Evolutionary conservation across 2,888 invertebrate species (phyloP).

Genomic region (Rhagonycha fulva): DNA sequence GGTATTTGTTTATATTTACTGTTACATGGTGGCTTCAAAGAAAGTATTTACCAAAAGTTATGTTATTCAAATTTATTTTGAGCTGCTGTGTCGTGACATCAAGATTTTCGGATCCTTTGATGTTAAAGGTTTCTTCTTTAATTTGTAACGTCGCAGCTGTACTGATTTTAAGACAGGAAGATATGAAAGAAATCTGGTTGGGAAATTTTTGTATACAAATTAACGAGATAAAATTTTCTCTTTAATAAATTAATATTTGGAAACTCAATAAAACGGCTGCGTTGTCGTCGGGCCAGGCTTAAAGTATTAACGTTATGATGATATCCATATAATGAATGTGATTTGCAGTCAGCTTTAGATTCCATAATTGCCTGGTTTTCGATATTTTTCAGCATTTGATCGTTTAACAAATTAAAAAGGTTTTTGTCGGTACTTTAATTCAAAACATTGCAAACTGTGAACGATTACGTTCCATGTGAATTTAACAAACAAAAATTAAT

Average conservation of each 20-base stretch:
- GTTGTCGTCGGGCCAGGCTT: too few species aligned
- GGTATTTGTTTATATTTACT: neutral
- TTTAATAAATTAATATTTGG: neutral
- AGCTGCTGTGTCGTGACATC: neutral
- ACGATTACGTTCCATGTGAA: too few species aligned
- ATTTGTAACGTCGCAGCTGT: neutral
- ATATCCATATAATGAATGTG: too few species aligned
- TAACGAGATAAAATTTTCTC: neutral
- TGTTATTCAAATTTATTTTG: neutral
- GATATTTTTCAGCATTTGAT: too few species aligned
- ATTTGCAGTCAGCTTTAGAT: too few species aligned
- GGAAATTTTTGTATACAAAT: neutral
- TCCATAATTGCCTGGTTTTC: too few species aligned
- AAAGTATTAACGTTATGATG: neutral
- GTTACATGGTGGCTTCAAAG: neutral
- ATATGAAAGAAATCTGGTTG: neutral
- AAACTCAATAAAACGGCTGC: neutral
- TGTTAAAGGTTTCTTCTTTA: neutral
- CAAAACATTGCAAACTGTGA: too few species aligned
- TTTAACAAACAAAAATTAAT: too few species aligned
- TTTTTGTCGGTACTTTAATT: too few species aligned
- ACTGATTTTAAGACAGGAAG: slow-evolving; percentile 1
- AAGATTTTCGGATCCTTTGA: neutral
- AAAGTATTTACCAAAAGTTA: neutral
- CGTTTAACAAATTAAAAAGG: too few species aligned